A percentile compares a stretch with the other conserved stretches of the same genome.
Evolutionary conservation across 2,888 invertebrate genomes (phyloP).

Genomic region (Cartodere bifasciata): DNA sequence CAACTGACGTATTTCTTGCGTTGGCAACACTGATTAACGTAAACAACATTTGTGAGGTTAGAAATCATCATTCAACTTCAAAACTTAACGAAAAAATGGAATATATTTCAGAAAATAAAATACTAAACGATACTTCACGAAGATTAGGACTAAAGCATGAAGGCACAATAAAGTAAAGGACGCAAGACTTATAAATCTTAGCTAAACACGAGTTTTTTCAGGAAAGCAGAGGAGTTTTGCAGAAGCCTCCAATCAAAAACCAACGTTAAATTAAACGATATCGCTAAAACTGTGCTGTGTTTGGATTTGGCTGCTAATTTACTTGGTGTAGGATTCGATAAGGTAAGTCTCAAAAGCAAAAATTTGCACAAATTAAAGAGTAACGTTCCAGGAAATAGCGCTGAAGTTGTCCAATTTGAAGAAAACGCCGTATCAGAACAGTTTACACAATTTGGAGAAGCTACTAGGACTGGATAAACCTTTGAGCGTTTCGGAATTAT

Average conservation of each 20-base stretch:
- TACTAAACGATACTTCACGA: conserved; percentile 14
- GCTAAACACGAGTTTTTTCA: conserved; percentile 20
- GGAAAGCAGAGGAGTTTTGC: conserved; percentile 43
- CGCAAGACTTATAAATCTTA: no score
- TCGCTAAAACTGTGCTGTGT: conserved; percentile 47
- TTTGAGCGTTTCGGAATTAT: conserved; percentile 42
- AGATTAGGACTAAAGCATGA: conserved; percentile 17
- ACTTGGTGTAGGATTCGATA: conserved; percentile 41
- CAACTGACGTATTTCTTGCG: no score
- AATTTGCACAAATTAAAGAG: no score
- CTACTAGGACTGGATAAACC: conserved; percentile 44
- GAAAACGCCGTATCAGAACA: conserved; percentile 41
- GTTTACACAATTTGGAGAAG: conserved; percentile 45
- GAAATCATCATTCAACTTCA: no score
- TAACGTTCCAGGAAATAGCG: conserved; percentile 41
- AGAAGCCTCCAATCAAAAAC: conserved; percentile 38
- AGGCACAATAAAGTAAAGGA: conserved; percentile 18
- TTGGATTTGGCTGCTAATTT: conserved; percentile 44
- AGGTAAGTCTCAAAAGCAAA: conserved; percentile 36
- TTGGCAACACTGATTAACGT: no score
- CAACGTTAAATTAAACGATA: conserved; percentile 38
- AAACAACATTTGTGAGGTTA: no score
- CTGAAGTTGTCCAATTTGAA: conserved; percentile 46
- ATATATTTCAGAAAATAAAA: no score
- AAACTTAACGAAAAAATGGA: no score